Percentiles rank a stretch among this genome's conserved stretches.
Evolutionary conservation across 2,113 vertebrate species (phyloP).

Genomic region (Clarias batrachus): DNA sequence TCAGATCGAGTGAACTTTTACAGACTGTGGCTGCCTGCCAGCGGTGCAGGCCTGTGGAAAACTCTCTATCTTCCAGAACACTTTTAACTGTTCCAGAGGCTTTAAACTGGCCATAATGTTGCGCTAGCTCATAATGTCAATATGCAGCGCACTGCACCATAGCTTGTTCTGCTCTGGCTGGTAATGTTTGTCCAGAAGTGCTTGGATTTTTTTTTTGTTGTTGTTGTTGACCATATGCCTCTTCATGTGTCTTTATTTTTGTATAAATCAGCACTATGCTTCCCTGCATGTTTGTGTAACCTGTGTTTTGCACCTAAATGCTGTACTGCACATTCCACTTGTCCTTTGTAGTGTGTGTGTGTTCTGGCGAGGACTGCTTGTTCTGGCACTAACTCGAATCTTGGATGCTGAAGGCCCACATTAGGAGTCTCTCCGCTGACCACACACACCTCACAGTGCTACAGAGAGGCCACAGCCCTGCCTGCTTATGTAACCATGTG

Average conservation of each 20-base stretch:
- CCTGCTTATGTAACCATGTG: conserved; percentile 44
- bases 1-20: conserved; percentile 17
- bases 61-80: conserved; percentile 17
- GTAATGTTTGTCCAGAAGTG: conserved; percentile 19
- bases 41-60: conserved; percentile 33
- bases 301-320: conserved; percentile 35
- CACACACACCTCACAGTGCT: conserved; percentile 51
- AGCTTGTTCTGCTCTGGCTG: not conserved
- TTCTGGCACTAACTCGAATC: conserved; percentile 41
- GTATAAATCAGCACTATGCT: conserved; percentile 21
- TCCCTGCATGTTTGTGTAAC: conserved; percentile 21
- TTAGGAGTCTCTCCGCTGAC: conserved; percentile 53
- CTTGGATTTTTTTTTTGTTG: not conserved
- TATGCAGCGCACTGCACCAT: not conserved
- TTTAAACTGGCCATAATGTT: conserved; percentile 25
- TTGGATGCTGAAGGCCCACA: conserved; percentile 44
- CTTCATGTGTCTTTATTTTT: not conserved
- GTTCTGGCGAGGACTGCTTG: conserved; percentile 32
- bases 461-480: conserved; percentile 33
- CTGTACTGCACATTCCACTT: conserved; percentile 39
- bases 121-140: conserved; percentile 25
- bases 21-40: conserved; percentile 23
- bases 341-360: conserved; percentile 40
- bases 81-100: conserved; percentile 11
- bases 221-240: not conserved